A percentile compares a stretch with the other conserved stretches of the same genome.
These are phyloP conservation scores for Drosophila athabasca DNA, from an alignment of 1,140 invertebrate species.

Conservation along the genomic window DNA sequence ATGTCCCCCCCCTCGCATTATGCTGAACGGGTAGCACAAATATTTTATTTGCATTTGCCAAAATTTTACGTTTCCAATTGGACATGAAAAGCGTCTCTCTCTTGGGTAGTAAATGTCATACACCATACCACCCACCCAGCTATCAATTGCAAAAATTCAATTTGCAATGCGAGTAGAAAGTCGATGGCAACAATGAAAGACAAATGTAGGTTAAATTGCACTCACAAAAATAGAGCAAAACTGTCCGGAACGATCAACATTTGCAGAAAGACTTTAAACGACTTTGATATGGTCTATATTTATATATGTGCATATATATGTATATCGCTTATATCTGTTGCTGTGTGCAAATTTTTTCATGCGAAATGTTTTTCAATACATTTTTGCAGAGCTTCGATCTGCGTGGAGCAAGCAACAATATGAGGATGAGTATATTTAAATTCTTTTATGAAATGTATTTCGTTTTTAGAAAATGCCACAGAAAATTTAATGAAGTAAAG, in stretches of 20 bases:
- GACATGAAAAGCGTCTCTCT: not conserved
- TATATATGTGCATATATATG: too few relatives aligned
- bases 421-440: too few relatives aligned
- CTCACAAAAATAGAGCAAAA: not conserved
- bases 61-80: conserved; percentile 11
- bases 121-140: not conserved
- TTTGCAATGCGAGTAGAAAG: conserved; percentile 23
- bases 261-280: not conserved
- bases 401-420: too few relatives aligned
- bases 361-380: too few relatives aligned
- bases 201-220: conserved; percentile 7
- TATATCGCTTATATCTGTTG: too few relatives aligned
- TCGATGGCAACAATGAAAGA: conserved; percentile 12
- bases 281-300: not conserved
- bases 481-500: too few relatives aligned
- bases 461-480: too few relatives aligned
- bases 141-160: conserved; percentile 25
- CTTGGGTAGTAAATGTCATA: not conserved
- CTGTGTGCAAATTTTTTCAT: too few relatives aligned
- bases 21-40: conserved; percentile 6
- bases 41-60: conserved; percentile 34
- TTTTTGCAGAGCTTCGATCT: too few relatives aligned
- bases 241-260: not conserved
- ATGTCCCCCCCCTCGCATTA: conserved; percentile 23
- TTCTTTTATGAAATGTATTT: too few relatives aligned